These are phyloP conservation scores for Porites evermanni DNA, from an alignment of 92 coral and sea anemone genomes.

Conservation along the genomic window DNA sequence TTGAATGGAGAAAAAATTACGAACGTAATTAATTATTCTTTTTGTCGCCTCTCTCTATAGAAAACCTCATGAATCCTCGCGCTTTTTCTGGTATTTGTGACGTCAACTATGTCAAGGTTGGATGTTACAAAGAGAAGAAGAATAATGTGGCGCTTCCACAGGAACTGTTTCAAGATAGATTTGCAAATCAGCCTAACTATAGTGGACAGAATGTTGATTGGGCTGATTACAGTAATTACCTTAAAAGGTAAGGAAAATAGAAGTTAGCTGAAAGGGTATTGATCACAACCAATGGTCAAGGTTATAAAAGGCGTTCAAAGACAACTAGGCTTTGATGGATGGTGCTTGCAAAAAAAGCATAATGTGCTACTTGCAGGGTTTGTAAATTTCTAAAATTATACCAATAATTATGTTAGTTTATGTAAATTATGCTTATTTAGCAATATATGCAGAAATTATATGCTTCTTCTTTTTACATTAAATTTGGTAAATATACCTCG, in stretches of 20 bases:
- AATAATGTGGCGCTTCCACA: constrained; percentile 17
- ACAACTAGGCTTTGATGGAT: too few relatives aligned
- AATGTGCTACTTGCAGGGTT: too few relatives aligned
- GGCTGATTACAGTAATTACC: constrained; percentile 24
- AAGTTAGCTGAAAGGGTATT: neutral
- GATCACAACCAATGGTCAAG: too few relatives aligned
- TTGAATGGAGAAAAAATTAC: neutral
- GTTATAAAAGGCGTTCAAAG: too few relatives aligned
- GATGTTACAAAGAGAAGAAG: constrained; percentile 39
- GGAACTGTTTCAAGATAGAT: constrained; percentile 43
- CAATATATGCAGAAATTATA: too few relatives aligned
- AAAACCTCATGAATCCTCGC: constrained; percentile 31
- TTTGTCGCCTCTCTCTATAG: neutral
- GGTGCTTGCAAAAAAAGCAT: too few relatives aligned
- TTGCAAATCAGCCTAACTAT: neutral
- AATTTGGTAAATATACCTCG: too few relatives aligned
- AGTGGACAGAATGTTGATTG: constrained; percentile 40
- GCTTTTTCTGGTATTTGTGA: constrained; percentile 21
- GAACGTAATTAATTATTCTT: neutral
- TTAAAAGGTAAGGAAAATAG: constrained; percentile 21
- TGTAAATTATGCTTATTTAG: too few relatives aligned
- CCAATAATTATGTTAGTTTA: too few relatives aligned
- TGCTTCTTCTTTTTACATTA: too few relatives aligned
- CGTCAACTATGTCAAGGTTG: constrained; percentile 32
- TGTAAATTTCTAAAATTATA: too few relatives aligned